Conservation (phyloP, 2,888 invertebrate species). For the Heteropelma amictum region DNA sequence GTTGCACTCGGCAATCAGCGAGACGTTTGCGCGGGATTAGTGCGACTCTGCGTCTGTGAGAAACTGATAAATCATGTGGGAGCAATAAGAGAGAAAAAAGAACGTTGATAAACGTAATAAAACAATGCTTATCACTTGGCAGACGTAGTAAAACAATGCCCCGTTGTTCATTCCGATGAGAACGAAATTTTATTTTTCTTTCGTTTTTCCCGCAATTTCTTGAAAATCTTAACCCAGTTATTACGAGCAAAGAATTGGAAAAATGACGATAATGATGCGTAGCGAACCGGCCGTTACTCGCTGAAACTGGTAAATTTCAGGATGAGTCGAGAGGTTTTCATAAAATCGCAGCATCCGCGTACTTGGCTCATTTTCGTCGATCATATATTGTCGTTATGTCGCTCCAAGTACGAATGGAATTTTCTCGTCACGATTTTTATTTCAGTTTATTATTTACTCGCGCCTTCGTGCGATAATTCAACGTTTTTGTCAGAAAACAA, state of each 20-base stretch:
- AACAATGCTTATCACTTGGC: slow-evolving; percentile 17
- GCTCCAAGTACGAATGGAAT: too few relatives aligned
- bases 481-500: too few relatives aligned
- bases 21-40: slow-evolving; percentile 10
- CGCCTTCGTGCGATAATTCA: too few relatives aligned
- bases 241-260: neutral
- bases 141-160: slow-evolving; percentile 40
- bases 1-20: slow-evolving; percentile 43
- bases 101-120: slow-evolving; percentile 17
- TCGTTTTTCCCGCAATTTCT: too few relatives aligned
- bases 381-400: too few relatives aligned
- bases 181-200: slow-evolving; percentile 12
- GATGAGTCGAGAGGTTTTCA: neutral
- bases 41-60: neutral
- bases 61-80: neutral
- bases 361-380: too few relatives aligned
- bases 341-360: too few relatives aligned
- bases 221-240: slow-evolving; percentile 44
- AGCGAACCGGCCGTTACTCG: slow-evolving; percentile 20
- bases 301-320: neutral
- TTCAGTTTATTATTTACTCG: too few relatives aligned
- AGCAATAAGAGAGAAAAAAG: neutral
- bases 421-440: too few relatives aligned
- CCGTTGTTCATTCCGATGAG: slow-evolving; percentile 41
- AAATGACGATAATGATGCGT: slow-evolving; percentile 15